Base-by-base conservation (phyloP, 2,888 invertebrate species). In the Elmis aenea region DNA sequence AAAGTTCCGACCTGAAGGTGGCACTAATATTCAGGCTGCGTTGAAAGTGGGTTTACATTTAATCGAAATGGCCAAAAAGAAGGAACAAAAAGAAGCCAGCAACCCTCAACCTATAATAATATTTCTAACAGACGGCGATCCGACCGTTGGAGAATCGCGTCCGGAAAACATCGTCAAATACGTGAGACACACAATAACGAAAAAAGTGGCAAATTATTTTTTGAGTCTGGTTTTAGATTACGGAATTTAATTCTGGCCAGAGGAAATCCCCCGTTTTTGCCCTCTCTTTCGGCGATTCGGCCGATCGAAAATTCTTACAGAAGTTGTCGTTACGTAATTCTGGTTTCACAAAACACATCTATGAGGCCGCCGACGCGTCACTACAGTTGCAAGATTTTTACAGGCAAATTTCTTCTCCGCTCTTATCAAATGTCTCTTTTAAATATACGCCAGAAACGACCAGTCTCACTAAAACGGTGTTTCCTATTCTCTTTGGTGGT, bases 301-400 rank as follows among this genome's bases (percentile, higher is more conserved):
- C 83, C 0, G 80, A 84, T 59, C 74, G 77, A 50, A 65, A 71
- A 13, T 80, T 85, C 61, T 63, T 86, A 13, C 76, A 79, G 53
- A 77, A 76, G 56, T 57, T 85, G 26, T 76, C 84, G 0, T 66
- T 77, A 11, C 74, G 76, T 41, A 83, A 83, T 64, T 70, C 70
- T 15, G 85, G 83, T 3, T 79, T 82, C 61, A 76, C 79, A 52
- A 68, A 82, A 2, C 78, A 79, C 59, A 83, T 86, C 49, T 83
- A 83, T 64, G 82, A 81, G 59, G 81, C 76, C 9, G 72, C 79
- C 0, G 83, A 83, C 58, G 79, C 83, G 1, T 73, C 75, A 41
- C 61, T 79, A 25, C 84, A 85, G 61, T 68, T 85, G 24, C 68
- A 74, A 27, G 75, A 77, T 58, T 83, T 81, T 66, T 83, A 81